These are phyloP conservation scores for Datnioides undecimradiatus DNA, from an alignment of 2,113 vertebrate genomes.

Conservation along the genomic window DNA sequence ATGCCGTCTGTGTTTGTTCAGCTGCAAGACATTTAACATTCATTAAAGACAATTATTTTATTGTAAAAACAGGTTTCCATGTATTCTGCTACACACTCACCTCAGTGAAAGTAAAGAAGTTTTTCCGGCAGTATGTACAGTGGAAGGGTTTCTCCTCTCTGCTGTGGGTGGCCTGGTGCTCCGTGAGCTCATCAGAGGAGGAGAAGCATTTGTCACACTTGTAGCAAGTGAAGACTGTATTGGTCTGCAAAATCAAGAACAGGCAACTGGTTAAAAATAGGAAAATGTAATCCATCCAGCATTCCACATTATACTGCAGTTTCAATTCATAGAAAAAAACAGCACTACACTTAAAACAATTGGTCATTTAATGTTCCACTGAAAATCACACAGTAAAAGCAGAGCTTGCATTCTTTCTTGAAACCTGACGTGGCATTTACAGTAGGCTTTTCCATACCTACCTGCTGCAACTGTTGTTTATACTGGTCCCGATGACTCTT, in stretches of 20 bases:
- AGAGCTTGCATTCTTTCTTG: no score
- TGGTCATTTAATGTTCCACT: no score
- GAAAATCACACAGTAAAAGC: not conserved
- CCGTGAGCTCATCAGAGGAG: slow-evolving; percentile 80
- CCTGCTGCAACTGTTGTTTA: slow-evolving; percentile 82
- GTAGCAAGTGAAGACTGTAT: slow-evolving; percentile 85
- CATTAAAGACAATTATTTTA: not conserved
- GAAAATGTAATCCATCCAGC: not conserved
- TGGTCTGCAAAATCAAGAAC: slow-evolving; percentile 58
- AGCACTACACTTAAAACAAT: no score
- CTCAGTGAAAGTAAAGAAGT: slow-evolving; percentile 82
- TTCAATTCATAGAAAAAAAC: not conserved
- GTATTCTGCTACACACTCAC: slow-evolving; percentile 56
- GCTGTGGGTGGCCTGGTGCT: slow-evolving; percentile 80
- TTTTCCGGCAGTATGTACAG: slow-evolving; percentile 78
- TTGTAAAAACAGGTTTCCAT: not conserved
- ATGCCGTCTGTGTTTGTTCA: slow-evolving; percentile 79
- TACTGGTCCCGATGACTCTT: slow-evolving; percentile 85
- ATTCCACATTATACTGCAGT: not conserved
- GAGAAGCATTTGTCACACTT: slow-evolving; percentile 82
- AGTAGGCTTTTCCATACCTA: slow-evolving; percentile 34
- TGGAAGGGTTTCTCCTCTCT: slow-evolving; percentile 82
- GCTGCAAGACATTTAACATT: slow-evolving; percentile 64
- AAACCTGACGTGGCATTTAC: no score
- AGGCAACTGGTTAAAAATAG: not conserved